These are phyloP conservation scores for Petrocephalus zakoni DNA, from an alignment of 2,113 vertebrate genomes.

Conservation along the genomic window DNA sequence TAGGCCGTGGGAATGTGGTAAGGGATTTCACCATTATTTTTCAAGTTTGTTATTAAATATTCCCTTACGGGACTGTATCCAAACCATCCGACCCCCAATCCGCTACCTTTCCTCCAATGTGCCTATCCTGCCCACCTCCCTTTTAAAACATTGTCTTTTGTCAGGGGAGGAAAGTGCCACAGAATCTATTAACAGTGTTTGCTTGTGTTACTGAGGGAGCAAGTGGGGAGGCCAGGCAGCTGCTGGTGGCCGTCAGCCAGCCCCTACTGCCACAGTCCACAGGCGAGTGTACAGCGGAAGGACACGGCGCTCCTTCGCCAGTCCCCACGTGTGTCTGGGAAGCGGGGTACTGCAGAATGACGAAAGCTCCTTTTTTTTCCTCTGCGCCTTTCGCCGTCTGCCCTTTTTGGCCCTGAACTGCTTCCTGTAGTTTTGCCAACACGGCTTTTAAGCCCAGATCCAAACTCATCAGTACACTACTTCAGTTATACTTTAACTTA, in stretches of 20 bases:
- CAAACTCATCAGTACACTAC: not conserved
- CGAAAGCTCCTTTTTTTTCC: not conserved
- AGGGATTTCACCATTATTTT: slow-evolving; percentile 68
- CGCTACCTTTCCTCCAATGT: slow-evolving; percentile 37
- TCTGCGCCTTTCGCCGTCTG: not conserved
- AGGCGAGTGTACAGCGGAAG: not conserved
- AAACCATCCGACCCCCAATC: slow-evolving; percentile 42
- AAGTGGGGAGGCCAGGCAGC: not conserved
- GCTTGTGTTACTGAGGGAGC: not conserved
- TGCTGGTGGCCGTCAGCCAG: not conserved
- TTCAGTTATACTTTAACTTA: not conserved
- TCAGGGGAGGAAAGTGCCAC: not conserved
- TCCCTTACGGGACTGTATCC: slow-evolving; percentile 60
- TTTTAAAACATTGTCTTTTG: not conserved
- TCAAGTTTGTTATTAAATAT: slow-evolving; percentile 74
- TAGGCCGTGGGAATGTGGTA: slow-evolving; percentile 63
- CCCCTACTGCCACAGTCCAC: not conserved
- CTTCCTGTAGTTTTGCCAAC: not conserved
- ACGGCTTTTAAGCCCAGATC: not conserved
- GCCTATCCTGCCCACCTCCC: not conserved
- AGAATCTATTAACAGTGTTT: slow-evolving; percentile 10
- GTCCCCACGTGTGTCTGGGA: not conserved
- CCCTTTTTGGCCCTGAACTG: not conserved
- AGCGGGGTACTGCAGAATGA: not conserved
- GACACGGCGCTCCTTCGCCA: not conserved